These are phyloP conservation scores for Cyprinella venusta DNA, from an alignment of 2,797 vertebrate genomes.

Conservation along the genomic window DNA sequence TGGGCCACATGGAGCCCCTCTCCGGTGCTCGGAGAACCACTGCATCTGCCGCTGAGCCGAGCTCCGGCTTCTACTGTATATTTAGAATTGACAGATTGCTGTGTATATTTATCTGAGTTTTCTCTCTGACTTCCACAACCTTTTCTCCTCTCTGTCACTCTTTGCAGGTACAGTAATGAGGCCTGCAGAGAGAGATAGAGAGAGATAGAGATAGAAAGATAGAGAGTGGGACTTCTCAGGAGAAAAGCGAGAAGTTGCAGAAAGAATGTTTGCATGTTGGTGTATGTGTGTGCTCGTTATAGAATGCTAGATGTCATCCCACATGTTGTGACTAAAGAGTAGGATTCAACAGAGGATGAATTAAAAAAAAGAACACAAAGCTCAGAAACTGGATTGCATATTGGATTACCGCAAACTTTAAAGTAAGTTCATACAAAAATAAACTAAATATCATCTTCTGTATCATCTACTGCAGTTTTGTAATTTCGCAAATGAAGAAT, in stretches of 20 bases:
- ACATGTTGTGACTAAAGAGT: constrained; percentile 21
- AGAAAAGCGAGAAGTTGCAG: constrained; percentile 34
- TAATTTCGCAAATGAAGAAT: neutral
- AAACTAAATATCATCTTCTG: neutral
- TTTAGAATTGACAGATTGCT: constrained; percentile 56
- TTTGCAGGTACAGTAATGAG: constrained; percentile 59
- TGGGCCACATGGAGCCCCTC: constrained; percentile 31
- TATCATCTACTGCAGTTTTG: too few relatives aligned
- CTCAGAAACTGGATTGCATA: neutral
- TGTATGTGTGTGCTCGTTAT: constrained; percentile 17
- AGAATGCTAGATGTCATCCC: constrained; percentile 7
- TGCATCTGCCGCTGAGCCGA: constrained; percentile 33
- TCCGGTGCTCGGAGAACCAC: constrained; percentile 25
- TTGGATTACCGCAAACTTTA: neutral
- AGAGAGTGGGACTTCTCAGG: constrained; percentile 44
- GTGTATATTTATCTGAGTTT: constrained; percentile 46
- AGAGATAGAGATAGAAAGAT: constrained; percentile 29
- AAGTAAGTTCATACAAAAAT: neutral
- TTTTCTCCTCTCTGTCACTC: constrained; percentile 49
- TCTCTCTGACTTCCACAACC: constrained; percentile 54
- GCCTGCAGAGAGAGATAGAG: constrained; percentile 57
- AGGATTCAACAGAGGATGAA: neutral
- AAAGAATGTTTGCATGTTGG: constrained; percentile 20
- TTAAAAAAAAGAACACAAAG: neutral
- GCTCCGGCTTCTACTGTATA: constrained; percentile 37